Conservation (phyloP, 2,113 vertebrate genomes). For the Ceuthmochares aereus region DNA sequence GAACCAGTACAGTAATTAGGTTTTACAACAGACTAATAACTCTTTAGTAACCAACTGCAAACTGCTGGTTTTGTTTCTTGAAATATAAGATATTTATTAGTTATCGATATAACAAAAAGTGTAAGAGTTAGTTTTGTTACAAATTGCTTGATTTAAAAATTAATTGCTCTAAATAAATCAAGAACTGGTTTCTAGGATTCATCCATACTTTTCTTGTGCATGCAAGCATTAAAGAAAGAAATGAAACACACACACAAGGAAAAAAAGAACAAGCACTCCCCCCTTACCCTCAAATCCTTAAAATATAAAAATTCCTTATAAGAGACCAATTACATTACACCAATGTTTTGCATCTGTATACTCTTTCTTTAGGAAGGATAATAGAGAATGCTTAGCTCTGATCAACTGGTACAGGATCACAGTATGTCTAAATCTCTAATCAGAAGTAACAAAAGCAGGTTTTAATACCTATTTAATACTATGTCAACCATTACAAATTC, state of each 20-base stretch:
- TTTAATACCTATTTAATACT: not conserved
- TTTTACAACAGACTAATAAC: not conserved
- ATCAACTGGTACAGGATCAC: not conserved
- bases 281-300: not conserved
- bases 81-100: not conserved
- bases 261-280: not conserved
- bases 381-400: not conserved
- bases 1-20: not conserved
- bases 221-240: not conserved
- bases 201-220: not conserved
- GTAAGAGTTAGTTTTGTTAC: not conserved
- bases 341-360: not conserved
- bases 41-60: not conserved
- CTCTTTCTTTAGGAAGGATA: not conserved
- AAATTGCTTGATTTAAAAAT: not conserved
- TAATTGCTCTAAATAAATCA: not conserved
- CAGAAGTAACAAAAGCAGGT: not conserved
- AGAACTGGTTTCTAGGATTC: not conserved
- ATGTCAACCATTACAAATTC: not conserved
- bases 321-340: not conserved
- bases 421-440: not conserved
- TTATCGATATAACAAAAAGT: not conserved
- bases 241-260: not conserved
- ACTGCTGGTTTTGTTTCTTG: not conserved
- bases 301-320: not conserved